Evolutionary conservation across 2,113 vertebrate species (phyloP).

Genomic region (Channa maculata): DNA sequence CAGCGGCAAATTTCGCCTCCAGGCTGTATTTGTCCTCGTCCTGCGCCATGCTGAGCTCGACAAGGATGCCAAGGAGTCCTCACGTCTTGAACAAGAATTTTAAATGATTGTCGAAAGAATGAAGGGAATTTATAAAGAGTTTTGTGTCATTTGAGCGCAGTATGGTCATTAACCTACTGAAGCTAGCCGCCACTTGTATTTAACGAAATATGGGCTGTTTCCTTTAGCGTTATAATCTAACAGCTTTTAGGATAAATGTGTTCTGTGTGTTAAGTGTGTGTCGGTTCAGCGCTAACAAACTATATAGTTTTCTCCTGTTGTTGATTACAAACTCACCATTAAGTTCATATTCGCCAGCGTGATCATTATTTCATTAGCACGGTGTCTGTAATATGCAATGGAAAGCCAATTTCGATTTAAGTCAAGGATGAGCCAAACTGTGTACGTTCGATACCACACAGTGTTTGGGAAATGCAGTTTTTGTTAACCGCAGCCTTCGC

Average conservation of each 20-base stretch:
- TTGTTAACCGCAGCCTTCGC: accelerated
- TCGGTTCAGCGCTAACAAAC: not conserved
- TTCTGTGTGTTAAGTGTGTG: not conserved
- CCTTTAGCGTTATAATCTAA: not conserved
- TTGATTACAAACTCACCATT: slow-evolving; percentile 48
- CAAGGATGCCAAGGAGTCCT: slow-evolving; percentile 51
- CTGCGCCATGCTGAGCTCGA: slow-evolving; percentile 82
- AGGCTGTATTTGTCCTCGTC: slow-evolving; percentile 83
- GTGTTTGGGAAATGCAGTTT: slow-evolving; percentile 75
- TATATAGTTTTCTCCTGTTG: not conserved
- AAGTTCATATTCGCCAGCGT: slow-evolving; percentile 34
- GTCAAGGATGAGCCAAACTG: slow-evolving; percentile 53
- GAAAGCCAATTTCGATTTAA: slow-evolving; percentile 47
- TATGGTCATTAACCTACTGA: not conserved
- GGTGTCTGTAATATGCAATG: slow-evolving; percentile 47
- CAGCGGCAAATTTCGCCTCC: slow-evolving; percentile 89
- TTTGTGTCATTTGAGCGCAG: not conserved
- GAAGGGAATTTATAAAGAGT: slow-evolving; percentile 1
- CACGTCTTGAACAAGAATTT: slow-evolving; percentile 47
- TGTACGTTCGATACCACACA: not conserved
- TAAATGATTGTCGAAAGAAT: not conserved
- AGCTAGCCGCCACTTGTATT: slow-evolving; percentile 16
- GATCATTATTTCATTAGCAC: slow-evolving; percentile 45
- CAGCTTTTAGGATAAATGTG: slow-evolving; percentile 10
- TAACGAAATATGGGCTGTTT: not conserved